phyloP scores from a whole-genome alignment of 2,113 vertebrate species.

The Lichenostomus cassidix region DNA sequence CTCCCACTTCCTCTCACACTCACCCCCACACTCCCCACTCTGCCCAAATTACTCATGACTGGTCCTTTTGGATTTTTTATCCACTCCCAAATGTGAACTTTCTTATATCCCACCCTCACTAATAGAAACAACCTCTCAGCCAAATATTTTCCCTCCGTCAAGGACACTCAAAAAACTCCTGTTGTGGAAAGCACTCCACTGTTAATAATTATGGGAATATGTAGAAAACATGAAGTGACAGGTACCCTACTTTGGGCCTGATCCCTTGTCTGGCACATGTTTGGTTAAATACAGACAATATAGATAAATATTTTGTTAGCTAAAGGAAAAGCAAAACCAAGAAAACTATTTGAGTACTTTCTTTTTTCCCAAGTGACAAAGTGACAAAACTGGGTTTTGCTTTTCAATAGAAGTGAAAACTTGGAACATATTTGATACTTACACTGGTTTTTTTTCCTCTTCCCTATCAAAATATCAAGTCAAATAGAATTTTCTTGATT shows the following conservation, averaged over 20 bases:
- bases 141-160: not conserved
- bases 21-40: not conserved
- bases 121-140: not conserved
- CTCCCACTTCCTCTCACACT: not conserved
- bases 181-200: not conserved
- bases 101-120: not conserved
- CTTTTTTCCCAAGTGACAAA: not conserved
- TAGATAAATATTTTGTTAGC: not conserved
- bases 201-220: not conserved
- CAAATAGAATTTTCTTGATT: not conserved
- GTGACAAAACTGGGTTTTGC: not conserved
- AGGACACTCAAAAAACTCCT: not conserved
- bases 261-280: not conserved
- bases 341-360: not conserved
- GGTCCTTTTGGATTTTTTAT: not conserved
- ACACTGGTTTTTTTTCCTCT: not conserved
- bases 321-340: not conserved
- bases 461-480: not conserved
- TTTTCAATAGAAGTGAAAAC: not conserved
- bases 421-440: not conserved
- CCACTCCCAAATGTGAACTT: not conserved
- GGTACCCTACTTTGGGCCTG: fast-evolving
- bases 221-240: not conserved
- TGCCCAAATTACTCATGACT: not conserved
- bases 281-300: not conserved